Conservation (phyloP, 2,113 vertebrate genomes). For the Podarcis muralis region DNA sequence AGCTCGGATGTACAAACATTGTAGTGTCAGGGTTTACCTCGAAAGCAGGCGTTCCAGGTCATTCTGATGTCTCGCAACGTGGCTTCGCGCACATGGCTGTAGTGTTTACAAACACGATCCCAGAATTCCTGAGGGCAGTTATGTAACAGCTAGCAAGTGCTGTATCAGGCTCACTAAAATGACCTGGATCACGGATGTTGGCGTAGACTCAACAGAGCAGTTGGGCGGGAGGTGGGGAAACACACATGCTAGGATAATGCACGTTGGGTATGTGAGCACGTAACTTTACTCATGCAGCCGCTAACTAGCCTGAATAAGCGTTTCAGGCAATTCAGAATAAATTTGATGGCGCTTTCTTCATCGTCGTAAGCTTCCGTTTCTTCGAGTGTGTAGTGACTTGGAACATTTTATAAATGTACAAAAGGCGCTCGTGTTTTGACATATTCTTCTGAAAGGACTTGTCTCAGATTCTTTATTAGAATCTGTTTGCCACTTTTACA, state of each 20-base stretch:
- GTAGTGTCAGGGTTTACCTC: conserved; percentile 74
- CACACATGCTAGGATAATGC: neutral
- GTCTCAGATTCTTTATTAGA: conserved; percentile 15
- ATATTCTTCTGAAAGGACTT: neutral
- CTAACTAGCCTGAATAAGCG: conserved; percentile 51
- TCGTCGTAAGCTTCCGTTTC: conserved; percentile 25
- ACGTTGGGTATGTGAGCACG: neutral
- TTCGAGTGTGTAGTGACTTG: conserved; percentile 41
- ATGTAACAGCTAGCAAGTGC: conserved; percentile 68
- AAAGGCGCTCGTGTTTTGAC: neutral
- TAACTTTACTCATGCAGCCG: conserved; percentile 51
- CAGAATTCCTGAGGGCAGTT: conserved; percentile 75
- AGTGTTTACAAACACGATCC: conserved; percentile 87
- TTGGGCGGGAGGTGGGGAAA: neutral
- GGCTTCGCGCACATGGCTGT: conserved; percentile 76
- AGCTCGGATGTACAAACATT: conserved; percentile 42
- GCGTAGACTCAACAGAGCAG: neutral
- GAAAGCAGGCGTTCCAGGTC: conserved; percentile 60
- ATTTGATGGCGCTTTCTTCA: conserved; percentile 36
- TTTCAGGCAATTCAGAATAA: conserved; percentile 39
- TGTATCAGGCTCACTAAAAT: conserved; percentile 49
- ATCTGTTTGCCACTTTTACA: neutral
- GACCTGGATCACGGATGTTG: conserved; percentile 44
- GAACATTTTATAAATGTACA: conserved; percentile 22
- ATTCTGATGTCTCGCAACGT: conserved; percentile 67